phyloP scores from a whole-genome alignment of 2,888 invertebrate genomes.

The Lithophane semibrunnea region DNA sequence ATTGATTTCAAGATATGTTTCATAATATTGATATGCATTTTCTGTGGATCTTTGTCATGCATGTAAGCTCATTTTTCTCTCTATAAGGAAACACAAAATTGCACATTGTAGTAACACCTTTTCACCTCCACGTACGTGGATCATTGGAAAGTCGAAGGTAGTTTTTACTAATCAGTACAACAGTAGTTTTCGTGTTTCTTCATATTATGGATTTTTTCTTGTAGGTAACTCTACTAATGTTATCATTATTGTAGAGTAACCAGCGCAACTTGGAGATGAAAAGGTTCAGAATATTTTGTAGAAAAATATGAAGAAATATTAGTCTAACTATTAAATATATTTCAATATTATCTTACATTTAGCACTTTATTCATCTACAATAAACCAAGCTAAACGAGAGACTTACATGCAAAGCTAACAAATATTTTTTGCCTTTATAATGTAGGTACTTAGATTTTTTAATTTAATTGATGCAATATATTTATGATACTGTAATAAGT shows the following conservation, averaged over 20 bases:
- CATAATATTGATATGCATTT: slow-evolving; percentile 63
- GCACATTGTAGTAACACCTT: slow-evolving; percentile 73
- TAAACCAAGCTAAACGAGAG: slow-evolving; percentile 68
- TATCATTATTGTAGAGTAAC: neutral
- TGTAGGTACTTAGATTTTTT: slow-evolving; percentile 51
- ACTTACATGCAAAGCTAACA: slow-evolving; percentile 72
- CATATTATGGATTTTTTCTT: neutral
- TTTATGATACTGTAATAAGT: slow-evolving; percentile 64
- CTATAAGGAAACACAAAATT: slow-evolving; percentile 71
- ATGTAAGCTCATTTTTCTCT: slow-evolving; percentile 50
- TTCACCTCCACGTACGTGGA: slow-evolving; percentile 37
- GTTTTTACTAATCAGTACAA: slow-evolving; percentile 1
- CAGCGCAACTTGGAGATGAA: slow-evolving; percentile 43
- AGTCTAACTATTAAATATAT: slow-evolving; percentile 79
- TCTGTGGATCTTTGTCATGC: slow-evolving; percentile 30
- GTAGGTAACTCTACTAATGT: neutral
- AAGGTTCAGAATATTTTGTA: slow-evolving; percentile 76
- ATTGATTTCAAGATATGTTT: slow-evolving; percentile 62
- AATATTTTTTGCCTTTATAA: slow-evolving; percentile 56
- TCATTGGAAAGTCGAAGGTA: neutral
- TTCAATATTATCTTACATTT: slow-evolving; percentile 74
- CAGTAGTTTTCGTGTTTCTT: neutral
- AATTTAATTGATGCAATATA: slow-evolving; percentile 53
- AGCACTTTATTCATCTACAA: slow-evolving; percentile 71
- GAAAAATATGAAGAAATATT: slow-evolving; percentile 87